Evolutionary conservation across 2,888 invertebrate genomes (phyloP).

Genomic region (Rhagonycha fulva): DNA sequence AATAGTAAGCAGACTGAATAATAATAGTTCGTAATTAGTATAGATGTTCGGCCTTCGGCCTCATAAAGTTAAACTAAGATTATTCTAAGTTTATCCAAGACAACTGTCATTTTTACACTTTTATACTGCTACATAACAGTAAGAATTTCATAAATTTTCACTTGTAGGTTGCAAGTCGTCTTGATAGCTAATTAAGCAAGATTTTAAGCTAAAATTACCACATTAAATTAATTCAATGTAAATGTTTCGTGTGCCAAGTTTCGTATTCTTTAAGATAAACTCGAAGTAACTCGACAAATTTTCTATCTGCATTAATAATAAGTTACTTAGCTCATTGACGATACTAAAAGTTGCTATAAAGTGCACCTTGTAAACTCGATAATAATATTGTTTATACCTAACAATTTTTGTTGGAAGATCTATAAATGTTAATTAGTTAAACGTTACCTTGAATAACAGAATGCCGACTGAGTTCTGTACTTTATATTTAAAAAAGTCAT

Average conservation of each 20-base stretch:
- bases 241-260: background rate
- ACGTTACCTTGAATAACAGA: background rate
- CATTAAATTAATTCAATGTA: background rate
- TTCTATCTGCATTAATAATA: background rate
- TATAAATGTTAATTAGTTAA: background rate
- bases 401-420: background rate
- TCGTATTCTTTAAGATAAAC: background rate
- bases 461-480: background rate
- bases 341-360: background rate
- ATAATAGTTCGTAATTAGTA: too few species aligned
- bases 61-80: too few species aligned
- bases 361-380: background rate
- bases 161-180: too few species aligned
- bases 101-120: too few species aligned
- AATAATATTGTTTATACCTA: background rate
- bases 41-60: too few species aligned
- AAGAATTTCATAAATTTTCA: too few species aligned
- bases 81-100: too few species aligned
- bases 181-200: background rate
- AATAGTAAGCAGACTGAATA: too few species aligned
- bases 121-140: too few species aligned
- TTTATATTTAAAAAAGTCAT: background rate
- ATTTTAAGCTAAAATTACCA: background rate
- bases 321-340: background rate
- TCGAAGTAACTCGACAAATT: background rate